phyloP scores from a whole-genome alignment of 2,888 invertebrate species.

The Aromia moschata region DNA sequence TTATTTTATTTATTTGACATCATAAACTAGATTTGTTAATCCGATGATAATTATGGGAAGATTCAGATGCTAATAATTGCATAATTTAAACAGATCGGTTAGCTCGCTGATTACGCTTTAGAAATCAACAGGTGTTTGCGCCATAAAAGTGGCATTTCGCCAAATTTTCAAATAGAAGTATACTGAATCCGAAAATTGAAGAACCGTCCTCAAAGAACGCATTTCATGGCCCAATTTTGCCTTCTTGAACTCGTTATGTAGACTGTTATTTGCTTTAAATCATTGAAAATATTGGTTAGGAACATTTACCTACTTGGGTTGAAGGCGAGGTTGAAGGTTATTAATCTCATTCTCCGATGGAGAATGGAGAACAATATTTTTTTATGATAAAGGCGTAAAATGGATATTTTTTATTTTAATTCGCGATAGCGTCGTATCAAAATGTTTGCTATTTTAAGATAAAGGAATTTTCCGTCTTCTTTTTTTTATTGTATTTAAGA shows the following conservation, averaged over 20 bases:
- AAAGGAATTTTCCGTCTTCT: too few relatives aligned
- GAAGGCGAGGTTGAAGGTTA: slow-evolving; percentile 25
- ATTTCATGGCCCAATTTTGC: not conserved
- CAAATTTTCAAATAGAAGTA: slow-evolving; percentile 2
- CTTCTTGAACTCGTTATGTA: slow-evolving; percentile 9
- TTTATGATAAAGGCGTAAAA: slow-evolving; percentile 9
- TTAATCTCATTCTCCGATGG: slow-evolving; percentile 8
- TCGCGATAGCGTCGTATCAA: not conserved
- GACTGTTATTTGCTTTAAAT: slow-evolving; percentile 7
- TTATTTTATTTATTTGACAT: slow-evolving; percentile 28
- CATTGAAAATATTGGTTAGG: slow-evolving; percentile 14
- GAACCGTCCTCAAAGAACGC: not conserved
- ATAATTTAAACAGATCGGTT: not conserved
- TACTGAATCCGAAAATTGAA: not conserved
- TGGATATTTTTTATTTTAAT: slow-evolving; percentile 1
- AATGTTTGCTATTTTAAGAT: too few relatives aligned
- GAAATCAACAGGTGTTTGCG: slow-evolving; percentile 21
- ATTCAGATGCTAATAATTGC: not conserved
- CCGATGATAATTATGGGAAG: slow-evolving; percentile 4
- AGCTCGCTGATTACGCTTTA: not conserved
- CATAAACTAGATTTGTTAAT: slow-evolving; percentile 13
- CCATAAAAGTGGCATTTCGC: slow-evolving; percentile 7
- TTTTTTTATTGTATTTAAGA: too few relatives aligned
- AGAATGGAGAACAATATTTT: slow-evolving; percentile 10
- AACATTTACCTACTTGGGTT: slow-evolving; percentile 25